Evolutionary conservation across 2,888 invertebrate species (phyloP), one percentile per base, ranked within the genome.

Genomic region (Allacma fusca): DNA sequence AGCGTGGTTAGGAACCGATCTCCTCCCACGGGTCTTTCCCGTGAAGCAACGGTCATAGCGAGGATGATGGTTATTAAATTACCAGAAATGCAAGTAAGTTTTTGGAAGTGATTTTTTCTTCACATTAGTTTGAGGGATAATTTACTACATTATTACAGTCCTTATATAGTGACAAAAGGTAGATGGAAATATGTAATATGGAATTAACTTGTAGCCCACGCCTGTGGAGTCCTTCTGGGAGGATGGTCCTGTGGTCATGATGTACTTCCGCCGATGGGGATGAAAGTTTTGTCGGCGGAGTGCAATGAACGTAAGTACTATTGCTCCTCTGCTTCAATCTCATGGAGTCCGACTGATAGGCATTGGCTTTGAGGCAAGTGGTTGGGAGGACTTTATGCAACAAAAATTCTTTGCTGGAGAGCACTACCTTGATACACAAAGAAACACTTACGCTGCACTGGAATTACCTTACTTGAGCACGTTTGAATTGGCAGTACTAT

Each of bases 391-490:
- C 67, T 91, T 91, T 81, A 86, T 90, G 5, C 87, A 90, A 34
- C 90, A 89, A 23, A 89, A 90, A 71, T 91, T 86, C 86, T 91
- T 91, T 83, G 88, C 88, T 85, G 91, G 91, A 86, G 92, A 82
- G 19, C 68, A 81, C 0, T 82, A 81, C 79, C 84, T 87, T 9
- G 69, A 69, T 40, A 16, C 43, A 16, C 2, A 28, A 16, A 29
- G 21, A 29, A 26, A 7, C 4, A 24, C 69, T 12, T 69, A 69
- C 24, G 12, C 16, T 12, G 69, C 69, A 24, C 24, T 69, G 4
- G 34, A 34, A 21, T n/a, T 69, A 13, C 4, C 2, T 23, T 28
- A 26, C 67, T 23, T 67, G 67, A 28, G 26, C 13, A 9, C 19
- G 28, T 28, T 67, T n/a, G 9, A 23, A 19, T 62, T 62, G 7